Evolutionary conservation across 2,113 vertebrate species (phyloP).

Genomic region (Dascyllus trimaculatus): DNA sequence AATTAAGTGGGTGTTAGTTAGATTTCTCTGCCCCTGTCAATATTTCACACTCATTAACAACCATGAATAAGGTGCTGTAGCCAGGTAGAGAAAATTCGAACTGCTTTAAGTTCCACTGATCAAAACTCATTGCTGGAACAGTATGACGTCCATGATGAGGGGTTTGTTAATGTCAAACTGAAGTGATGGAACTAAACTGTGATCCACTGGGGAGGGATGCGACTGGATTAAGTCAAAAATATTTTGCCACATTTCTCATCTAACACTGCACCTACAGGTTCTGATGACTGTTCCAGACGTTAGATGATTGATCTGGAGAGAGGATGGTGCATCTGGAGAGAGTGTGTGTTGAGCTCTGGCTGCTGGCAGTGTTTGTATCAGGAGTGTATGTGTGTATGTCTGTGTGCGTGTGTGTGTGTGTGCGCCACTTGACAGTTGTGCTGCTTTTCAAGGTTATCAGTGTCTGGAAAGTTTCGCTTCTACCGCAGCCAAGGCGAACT

Average conservation of each 20-base stretch:
- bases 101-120: slow-evolving; percentile 14
- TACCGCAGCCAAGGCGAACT: slow-evolving; percentile 17
- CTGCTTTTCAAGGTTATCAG: slow-evolving; percentile 64
- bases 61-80: slow-evolving; percentile 7
- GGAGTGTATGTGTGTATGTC: too few relatives aligned
- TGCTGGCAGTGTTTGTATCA: slow-evolving; percentile 26
- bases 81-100: slow-evolving; percentile 1
- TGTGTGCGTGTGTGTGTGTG: background rate
- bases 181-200: slow-evolving; percentile 27
- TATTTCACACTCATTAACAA: slow-evolving; percentile 37
- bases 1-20: background rate
- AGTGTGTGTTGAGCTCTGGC: slow-evolving; percentile 5
- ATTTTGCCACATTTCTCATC: background rate
- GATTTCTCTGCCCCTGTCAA: slow-evolving; percentile 12
- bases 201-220: background rate
- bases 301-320: slow-evolving; percentile 34
- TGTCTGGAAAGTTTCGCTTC: slow-evolving; percentile 48
- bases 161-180: slow-evolving; percentile 25
- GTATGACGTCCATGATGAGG: background rate
- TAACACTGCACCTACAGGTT: background rate
- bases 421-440: slow-evolving; percentile 43
- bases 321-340: slow-evolving; percentile 1
- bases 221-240: background rate
- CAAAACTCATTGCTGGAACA: slow-evolving; percentile 7
- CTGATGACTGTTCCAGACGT: slow-evolving; percentile 7